Base-by-base conservation (phyloP, 1,140 invertebrate genomes). In the Rhagoletis zephyria region DNA sequence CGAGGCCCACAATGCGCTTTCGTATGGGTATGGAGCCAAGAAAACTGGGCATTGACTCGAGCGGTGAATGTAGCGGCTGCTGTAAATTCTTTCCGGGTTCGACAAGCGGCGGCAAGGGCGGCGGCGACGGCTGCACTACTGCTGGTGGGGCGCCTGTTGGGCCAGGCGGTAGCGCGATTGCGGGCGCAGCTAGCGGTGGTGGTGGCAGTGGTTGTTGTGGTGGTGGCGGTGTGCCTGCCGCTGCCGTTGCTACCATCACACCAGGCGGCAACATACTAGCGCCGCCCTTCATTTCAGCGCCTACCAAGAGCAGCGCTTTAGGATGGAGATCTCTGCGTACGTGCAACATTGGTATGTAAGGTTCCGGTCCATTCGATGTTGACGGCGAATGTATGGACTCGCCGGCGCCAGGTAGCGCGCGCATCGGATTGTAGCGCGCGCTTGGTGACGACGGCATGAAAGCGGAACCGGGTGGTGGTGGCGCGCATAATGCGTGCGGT, bases 251-350 rank as follows among this genome's bases (percentile, higher is more conserved):
- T n/a, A 77, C n/a, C 19, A 67, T 48, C 9, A 65, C 42, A 2
- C 63, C 63, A 12, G 63, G 45, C 6, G 87, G 70, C 14, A 81
- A 40, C 86, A 85, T 45, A 77, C 85, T 87, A 65, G 74, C 30
- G n/a, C 74, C 42, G n/a, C 74, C 42, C 60, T 88, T 88, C 40
- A 86, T 90, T 88, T 85, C 92, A 91, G 92, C 45, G 93, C 93
- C 64, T 89, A 86, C 30, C 2, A 93, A 90, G 2, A 85, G 89
- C 63, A 94, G 91, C 85, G 94, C 93, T 85, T 94, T 93, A 89
- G 95, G 95, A 87, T 96, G 94, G 42, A 96, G 93, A 89, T 96
- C 96, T 90, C 96, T 93, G 60, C 96, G 94, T 42, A 96, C 96
- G 89, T 96, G 96, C 48, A 96, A 90, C 88, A 95, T 95, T 1